Percentiles rank a stretch among this genome's conserved stretches.
phyloP scores from a whole-genome alignment of 2,888 invertebrate species.

The Gari tellinella region DNA sequence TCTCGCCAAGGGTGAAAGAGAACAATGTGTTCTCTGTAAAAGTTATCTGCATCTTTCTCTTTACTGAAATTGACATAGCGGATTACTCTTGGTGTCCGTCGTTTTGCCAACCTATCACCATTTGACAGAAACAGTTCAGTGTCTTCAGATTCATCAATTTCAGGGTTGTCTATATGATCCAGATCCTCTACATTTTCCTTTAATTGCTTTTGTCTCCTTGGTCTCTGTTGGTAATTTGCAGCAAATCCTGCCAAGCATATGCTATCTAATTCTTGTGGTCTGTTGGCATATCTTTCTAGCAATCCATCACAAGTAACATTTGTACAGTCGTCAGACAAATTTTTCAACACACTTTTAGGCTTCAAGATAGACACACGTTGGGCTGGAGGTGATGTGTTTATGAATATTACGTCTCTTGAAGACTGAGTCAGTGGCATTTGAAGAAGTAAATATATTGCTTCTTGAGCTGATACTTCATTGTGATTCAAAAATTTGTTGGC shows the following conservation, averaged over 20 bases:
- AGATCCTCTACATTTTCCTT: not conserved
- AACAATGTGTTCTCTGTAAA: constrained; percentile 59
- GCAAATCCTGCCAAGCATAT: constrained; percentile 36
- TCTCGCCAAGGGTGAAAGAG: constrained; percentile 71
- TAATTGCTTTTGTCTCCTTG: not conserved
- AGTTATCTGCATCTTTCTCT: constrained; percentile 52
- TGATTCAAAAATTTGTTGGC: constrained; percentile 57
- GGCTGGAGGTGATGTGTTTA: constrained; percentile 54
- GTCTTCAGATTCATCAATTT: constrained; percentile 4
- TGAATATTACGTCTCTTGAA: constrained; percentile 50
- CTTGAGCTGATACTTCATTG: constrained; percentile 56
- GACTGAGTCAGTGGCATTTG: constrained; percentile 49
- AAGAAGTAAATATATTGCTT: constrained; percentile 52
- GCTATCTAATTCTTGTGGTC: constrained; percentile 37
- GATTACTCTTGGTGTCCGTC: constrained; percentile 1
- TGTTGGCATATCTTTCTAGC: constrained; percentile 30
- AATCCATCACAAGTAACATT: constrained; percentile 41
- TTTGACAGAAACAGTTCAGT: not conserved
- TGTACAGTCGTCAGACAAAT: constrained; percentile 43
- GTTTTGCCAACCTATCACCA: not conserved
- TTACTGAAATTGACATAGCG: constrained; percentile 16
- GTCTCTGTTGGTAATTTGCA: constrained; percentile 6
- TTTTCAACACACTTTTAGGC: constrained; percentile 19
- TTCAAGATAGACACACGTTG: constrained; percentile 48
- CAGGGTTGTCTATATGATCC: not conserved